Base-by-base conservation (phyloP, 23 tunicate species). In the Ascidia mentula region DNA sequence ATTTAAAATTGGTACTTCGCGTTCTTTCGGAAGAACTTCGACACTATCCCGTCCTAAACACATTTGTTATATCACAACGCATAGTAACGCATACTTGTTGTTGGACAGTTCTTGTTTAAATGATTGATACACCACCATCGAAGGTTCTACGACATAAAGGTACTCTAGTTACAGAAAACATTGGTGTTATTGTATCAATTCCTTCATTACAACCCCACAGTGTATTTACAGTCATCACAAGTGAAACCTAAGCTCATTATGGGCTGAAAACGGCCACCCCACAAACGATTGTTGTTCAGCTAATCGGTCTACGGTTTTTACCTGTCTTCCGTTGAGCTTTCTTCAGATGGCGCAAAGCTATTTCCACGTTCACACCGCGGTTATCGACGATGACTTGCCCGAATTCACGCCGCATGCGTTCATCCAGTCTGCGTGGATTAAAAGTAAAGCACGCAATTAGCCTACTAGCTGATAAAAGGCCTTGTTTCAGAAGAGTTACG, bases 401-500 rank as follows among this genome's bases (percentile, higher is more conserved):
- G 37, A 91, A 85, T 31, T 82, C 85, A 0, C 72, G 74, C 8
- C 80, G 79, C 6, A 87, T 91, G 30, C 90, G 69, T n/a, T 81
- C 87, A 28, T 89, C 87, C 40, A 91, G 77, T 42, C 97, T 91
- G 59, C n/a, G n/a, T n/a, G n/a, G n/a, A n/a, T n/a, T n/a, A n/a
- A n/a, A n/a, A n/a, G n/a, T n/a, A n/a, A n/a, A n/a, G n/a, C n/a
- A n/a, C n/a, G n/a, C n/a, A n/a, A n/a, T n/a, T n/a, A n/a, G n/a
- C n/a, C n/a, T n/a, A n/a, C n/a, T n/a, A n/a, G n/a, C n/a, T n/a
- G n/a, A n/a, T n/a, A n/a, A n/a, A n/a, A n/a, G n/a, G n/a, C n/a
- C n/a, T n/a, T n/a, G n/a, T n/a, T n/a, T n/a, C n/a, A n/a, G n/a
- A n/a, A n/a, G n/a, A n/a, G n/a, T n/a, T n/a, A n/a, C n/a, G n/a